Evolutionary conservation across 2,888 invertebrate species (phyloP).

Genomic region (Macrophya alboannulata): DNA sequence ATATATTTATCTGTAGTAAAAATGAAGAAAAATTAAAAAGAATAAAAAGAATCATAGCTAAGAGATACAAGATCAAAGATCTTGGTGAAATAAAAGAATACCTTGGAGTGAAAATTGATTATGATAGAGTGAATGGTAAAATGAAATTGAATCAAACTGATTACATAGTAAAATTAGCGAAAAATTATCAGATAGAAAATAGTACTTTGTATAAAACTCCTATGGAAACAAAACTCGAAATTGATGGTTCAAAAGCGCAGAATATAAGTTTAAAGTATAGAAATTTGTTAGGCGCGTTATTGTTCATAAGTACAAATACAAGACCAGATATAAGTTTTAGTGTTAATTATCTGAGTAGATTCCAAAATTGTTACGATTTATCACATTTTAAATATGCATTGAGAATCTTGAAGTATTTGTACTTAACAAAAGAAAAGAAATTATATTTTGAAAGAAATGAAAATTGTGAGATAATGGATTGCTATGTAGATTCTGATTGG

Average conservation of each 20-base stretch:
- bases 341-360: background rate
- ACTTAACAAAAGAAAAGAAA: background rate
- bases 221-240: background rate
- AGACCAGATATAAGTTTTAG: background rate
- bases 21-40: conserved; percentile 63
- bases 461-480: background rate
- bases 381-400: background rate
- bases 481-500: conserved; percentile 1
- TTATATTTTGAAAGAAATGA: background rate
- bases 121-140: conserved; percentile 61
- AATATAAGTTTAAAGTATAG: background rate
- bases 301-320: background rate
- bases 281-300: background rate
- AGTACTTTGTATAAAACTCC: background rate
- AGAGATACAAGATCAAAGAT: too few species aligned
- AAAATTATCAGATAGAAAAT: conserved; percentile 58
- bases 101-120: conserved; percentile 73
- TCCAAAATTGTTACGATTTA: background rate
- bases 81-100: conserved; percentile 67
- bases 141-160: conserved; percentile 69
- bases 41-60: conserved; percentile 65
- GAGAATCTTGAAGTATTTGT: background rate
- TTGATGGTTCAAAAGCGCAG: background rate
- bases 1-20: conserved; percentile 68
- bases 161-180: conserved; percentile 61